Evolutionary conservation across 2,797 vertebrate species (phyloP), one percentile per base, ranked within the genome.

Genomic region (Spea hammondii): DNA sequence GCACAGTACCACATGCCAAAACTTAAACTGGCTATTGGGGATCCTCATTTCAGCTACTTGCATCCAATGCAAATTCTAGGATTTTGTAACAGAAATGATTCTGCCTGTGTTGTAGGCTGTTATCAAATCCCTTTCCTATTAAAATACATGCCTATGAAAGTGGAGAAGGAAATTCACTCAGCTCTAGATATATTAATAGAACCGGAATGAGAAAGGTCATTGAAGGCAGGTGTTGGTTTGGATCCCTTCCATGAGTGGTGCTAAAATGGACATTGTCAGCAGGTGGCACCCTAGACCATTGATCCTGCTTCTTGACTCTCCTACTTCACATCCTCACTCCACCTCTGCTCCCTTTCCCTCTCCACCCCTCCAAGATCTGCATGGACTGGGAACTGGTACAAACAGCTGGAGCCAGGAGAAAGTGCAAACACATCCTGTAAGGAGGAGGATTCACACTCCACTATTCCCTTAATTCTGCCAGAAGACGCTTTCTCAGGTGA

Each of bases 261-360:
- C 17, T 59, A 5, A 60, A 67, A 64, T 5, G n/a, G 5, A 4
- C 4, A 14, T 1, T 11, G 51, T 68, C 45, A 13, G 59, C 57
- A 80, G 73, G 68, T 76, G 79, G 70, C 67, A 17, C 67, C 50
- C 17, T 9, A 11, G 60, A 64, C 65, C 59, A 80, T 49, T 64
- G 65, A 7, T 75, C 44, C 47, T 60, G 9, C 59, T 74, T 64
- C 65, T 12, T 54, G 10, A 17, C 54, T 49, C 13, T 48, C 32
- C 7, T 17, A 69, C 7, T 11, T 14, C 10, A 12, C 46, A 17
- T 59, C 50, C 5, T 47, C 9, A 5, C 8, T 13, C 10, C 51
- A 45, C 44, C 67, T 75, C 79, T 32, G 5, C 48, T 46, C 71
- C 65, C 57, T 32, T 14, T 44, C 47, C n/a, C 48, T 50, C 59